Evolutionary conservation across 2,113 vertebrate genomes (phyloP).

Genomic region (Mustelus asterias): DNA sequence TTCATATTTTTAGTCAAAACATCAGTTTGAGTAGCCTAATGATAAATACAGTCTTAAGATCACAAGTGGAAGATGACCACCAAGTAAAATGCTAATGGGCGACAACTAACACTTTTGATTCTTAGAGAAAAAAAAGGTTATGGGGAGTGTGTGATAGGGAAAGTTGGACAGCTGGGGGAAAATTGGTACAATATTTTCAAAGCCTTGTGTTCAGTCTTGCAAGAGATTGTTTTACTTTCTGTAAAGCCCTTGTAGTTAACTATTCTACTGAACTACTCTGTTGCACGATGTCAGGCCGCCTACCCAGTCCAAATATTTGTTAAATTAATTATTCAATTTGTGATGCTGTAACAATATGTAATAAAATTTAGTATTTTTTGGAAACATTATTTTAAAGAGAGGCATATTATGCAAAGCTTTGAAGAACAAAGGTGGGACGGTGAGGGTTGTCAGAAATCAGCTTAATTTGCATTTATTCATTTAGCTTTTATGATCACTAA

Average conservation of each 20-base stretch:
- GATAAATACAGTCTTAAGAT: background rate
- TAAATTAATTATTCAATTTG: background rate
- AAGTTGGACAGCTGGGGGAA: background rate
- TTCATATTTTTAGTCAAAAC: background rate
- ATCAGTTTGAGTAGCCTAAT: background rate
- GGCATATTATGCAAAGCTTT: background rate
- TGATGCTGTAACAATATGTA: background rate
- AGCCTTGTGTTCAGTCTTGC: background rate
- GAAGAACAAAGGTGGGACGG: background rate
- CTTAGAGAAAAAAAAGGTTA: no score
- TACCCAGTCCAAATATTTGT: background rate
- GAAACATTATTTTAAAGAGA: background rate
- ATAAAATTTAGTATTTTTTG: background rate
- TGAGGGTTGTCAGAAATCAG: background rate
- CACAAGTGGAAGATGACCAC: background rate
- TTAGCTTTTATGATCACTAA: background rate
- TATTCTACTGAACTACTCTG: background rate
- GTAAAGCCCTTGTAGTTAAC: background rate
- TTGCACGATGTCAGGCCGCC: background rate
- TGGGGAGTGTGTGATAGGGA: background rate
- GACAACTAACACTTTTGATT: no score
- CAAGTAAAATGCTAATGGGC: background rate
- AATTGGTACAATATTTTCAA: background rate
- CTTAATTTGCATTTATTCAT: background rate
- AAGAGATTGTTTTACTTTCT: background rate